Evolutionary conservation across 2,113 vertebrate genomes (phyloP), one percentile per base, ranked within the genome.

Genomic region (Pterocles gutturalis): DNA sequence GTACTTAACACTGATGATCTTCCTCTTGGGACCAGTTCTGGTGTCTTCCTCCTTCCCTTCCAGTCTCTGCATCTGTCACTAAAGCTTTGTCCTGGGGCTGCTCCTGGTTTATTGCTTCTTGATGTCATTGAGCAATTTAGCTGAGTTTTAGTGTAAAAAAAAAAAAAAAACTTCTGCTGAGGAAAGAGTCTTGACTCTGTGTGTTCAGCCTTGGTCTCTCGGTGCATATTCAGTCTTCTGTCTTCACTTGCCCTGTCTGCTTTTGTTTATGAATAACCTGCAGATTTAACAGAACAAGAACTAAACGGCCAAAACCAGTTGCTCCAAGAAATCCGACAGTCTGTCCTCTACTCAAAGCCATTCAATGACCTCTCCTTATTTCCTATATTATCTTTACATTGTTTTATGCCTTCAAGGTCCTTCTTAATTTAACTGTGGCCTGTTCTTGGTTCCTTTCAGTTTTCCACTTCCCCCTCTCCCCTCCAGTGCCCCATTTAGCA

Each of bases 251-350:
- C 49, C 54, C 43, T 1, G 0, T 31, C 72, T 53, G 60, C 24
- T 73, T 67, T 51, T 80, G 53, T 20, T 67, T 3, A 0, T 7
- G 12, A 48, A 4, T n/a, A 28, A 9, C 43, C 38, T 62, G n/a
- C 54, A 38, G 60, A 19, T 69, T 43, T 10, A 22, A 19, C 45
- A 51, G 55, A 28, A 43, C 46, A 16, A 1, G 53, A 31, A 2
- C 9, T 24, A 1, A 72, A 17, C 31, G 2, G 2, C 12, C 13
- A 1, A 34, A 43, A 3, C 0, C 31, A 26, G 55, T 80, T 46
- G n/a, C 38, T 57, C 15, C 54, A 31, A 8, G 45, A 69, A 7
- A 8, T 13, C 55, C 0, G 1, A 0, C 49, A 0, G 0, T 1
- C 28, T 51, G 57, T 41, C 7, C 66, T 28, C 66, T 43, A 62